phyloP scores from a whole-genome alignment of 2,113 vertebrate species.

The Crotalus tigris region DNA sequence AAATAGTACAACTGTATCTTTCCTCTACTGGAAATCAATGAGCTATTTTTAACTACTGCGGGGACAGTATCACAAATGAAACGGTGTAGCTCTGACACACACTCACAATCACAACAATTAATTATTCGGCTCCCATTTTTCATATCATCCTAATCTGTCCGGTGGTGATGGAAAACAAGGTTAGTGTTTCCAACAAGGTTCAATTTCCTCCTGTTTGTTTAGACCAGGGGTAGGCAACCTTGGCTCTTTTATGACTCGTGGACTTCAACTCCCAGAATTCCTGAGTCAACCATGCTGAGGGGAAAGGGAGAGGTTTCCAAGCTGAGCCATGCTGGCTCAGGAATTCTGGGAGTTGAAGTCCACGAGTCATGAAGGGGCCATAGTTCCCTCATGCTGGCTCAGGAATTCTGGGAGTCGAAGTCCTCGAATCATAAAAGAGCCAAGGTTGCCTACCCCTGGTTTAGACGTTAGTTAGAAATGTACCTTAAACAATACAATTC shows the following conservation, averaged over 20 bases:
- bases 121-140: neutral
- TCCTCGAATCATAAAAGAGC: too few species aligned
- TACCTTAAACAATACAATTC: neutral
- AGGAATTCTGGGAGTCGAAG: too few species aligned
- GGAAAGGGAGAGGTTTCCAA: too few species aligned
- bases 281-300: too few species aligned
- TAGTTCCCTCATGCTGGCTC: too few species aligned
- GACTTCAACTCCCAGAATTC: too few species aligned
- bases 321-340: too few species aligned
- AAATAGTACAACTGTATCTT: constrained; percentile 20
- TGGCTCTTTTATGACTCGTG: too few species aligned
- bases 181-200: neutral
- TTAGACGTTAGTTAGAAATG: neutral
- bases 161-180: neutral
- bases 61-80: neutral
- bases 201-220: neutral
- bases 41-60: constrained; percentile 49
- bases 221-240: neutral
- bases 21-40: neutral
- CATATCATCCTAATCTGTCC: neutral
- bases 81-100: constrained; percentile 29
- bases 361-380: too few species aligned
- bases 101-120: neutral
- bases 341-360: too few species aligned
- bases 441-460: too few species aligned